Evolutionary conservation across 2,113 vertebrate genomes (phyloP), one percentile per base, ranked within the genome.

Genomic region (Phainopepla nitens): DNA sequence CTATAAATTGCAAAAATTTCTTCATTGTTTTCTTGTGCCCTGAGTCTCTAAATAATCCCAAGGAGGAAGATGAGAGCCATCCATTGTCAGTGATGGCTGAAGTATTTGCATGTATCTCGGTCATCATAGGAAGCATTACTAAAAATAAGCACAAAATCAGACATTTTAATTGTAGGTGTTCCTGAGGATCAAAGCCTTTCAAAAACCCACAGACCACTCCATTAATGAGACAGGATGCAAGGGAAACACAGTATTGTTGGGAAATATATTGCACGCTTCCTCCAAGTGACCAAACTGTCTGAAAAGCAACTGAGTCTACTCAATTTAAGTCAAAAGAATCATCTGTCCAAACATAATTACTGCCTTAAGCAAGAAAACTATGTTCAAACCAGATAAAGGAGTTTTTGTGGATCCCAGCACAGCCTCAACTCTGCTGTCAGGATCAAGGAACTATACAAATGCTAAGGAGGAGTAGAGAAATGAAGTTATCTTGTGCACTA

Each of bases 1-100:
- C 42, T 73, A 65, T 69, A 90, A 89, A 85, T 23, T 89, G 62
- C 41, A 82, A 65, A 45, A 93, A 87, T 29, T 87, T 9, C 45
- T 28, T 22, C 6, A 19, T 15, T 36, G 22, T 80, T 80, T 87
- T 82, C 75, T 78, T 57, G 21, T 86, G 23, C 35, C 35, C 35
- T 45, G 24, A 77, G 62, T 19, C 75, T 44, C 33, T 82, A 71
- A 85, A 83, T 44, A 88, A 2, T 79, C 15, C 14, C 23, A 60
- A 33, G 17, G 41, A 69, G 15, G 39, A 85, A 61, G 41, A 61
- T 45, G 49, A 71, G 50, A 94, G 31, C 8, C 23, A 62, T n/a
- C 61, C 31, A 3, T 10, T 31, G 25, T 80, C 58, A 65, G 36
- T 24, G 23, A 73, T 7, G 45, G 47, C 36, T 82, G 17, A 89